phyloP scores from a whole-genome alignment of 2,888 invertebrate genomes.

The Luperina nickerlii region DNA sequence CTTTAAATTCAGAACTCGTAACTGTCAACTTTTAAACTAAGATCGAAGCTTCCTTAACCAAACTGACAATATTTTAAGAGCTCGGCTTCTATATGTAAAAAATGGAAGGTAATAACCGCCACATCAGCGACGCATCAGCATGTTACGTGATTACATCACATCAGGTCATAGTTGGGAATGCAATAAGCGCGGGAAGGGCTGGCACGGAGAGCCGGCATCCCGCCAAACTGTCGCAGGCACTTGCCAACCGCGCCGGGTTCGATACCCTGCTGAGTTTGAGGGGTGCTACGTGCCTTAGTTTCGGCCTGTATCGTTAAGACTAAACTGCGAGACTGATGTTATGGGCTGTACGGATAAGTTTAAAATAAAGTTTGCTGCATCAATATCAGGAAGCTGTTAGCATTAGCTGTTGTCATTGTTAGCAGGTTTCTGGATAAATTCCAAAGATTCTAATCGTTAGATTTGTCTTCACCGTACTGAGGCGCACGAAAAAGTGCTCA shows the following conservation, averaged over 20 bases:
- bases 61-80: background rate
- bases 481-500: too few species aligned
- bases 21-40: slow-evolving; percentile 18
- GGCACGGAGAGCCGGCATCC: slow-evolving; percentile 65
- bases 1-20: slow-evolving; percentile 38
- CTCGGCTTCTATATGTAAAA: background rate
- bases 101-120: slow-evolving; percentile 25
- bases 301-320: slow-evolving; percentile 19
- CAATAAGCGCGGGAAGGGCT: slow-evolving; percentile 61
- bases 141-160: slow-evolving; percentile 39
- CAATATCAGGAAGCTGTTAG: background rate
- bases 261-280: slow-evolving; percentile 54
- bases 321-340: slow-evolving; percentile 27
- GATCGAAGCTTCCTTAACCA: background rate
- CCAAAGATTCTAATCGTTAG: background rate
- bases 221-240: slow-evolving; percentile 66
- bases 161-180: slow-evolving; percentile 56
- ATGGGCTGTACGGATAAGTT: slow-evolving; percentile 14
- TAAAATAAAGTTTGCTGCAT: slow-evolving; percentile 2
- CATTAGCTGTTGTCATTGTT: background rate
- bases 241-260: slow-evolving; percentile 63
- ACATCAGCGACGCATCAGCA: slow-evolving; percentile 37
- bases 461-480: background rate
- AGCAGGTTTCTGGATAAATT: background rate
- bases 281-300: slow-evolving; percentile 43